Conservation (phyloP, 2,797 vertebrate species). For the Lagorchestes hirsutus region DNA sequence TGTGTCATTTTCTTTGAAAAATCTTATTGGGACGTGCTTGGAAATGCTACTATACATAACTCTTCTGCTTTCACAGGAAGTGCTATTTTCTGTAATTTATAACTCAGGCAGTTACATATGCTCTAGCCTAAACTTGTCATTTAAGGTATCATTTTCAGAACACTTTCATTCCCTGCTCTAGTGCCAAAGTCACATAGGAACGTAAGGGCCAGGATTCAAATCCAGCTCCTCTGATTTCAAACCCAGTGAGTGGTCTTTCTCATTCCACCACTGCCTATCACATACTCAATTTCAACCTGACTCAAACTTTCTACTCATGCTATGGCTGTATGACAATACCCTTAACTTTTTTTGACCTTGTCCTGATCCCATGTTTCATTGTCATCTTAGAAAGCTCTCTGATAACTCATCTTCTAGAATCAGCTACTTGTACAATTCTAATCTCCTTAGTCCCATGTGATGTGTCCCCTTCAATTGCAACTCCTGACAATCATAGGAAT, state of each 20-base stretch:
- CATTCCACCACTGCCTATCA: background rate
- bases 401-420: background rate
- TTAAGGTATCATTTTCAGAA: conserved; percentile 36
- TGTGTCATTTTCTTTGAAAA: conserved; percentile 26
- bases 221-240: background rate
- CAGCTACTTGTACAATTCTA: background rate
- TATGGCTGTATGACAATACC: background rate
- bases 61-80: conserved; percentile 35
- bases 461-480: background rate
- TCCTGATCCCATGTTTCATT: background rate
- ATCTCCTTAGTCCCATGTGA: background rate
- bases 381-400: background rate
- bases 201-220: background rate
- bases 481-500: background rate
- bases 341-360: background rate
- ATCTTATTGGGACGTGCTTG: conserved; percentile 47
- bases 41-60: conserved; percentile 29
- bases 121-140: background rate
- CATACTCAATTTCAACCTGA: background rate
- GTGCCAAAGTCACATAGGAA: background rate
- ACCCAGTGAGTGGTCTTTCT: background rate
- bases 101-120: background rate
- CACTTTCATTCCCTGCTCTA: background rate
- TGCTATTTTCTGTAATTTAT: conserved; percentile 44
- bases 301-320: background rate